phyloP scores from a whole-genome alignment of 2,113 vertebrate genomes.

The Prietella phreatophila region DNA sequence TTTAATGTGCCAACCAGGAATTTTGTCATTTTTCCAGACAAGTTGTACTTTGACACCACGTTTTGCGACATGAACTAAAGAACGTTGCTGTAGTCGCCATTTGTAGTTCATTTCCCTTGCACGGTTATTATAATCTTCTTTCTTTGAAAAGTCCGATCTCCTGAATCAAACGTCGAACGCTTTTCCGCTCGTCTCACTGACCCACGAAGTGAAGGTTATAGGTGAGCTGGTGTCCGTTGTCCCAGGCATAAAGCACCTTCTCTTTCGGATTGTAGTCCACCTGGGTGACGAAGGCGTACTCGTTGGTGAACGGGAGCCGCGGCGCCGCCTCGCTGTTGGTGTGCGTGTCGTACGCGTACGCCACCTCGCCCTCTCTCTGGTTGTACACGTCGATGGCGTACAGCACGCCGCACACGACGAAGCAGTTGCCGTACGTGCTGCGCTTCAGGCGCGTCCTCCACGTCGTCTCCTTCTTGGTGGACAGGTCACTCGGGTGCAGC shows the following conservation, averaged over 20 bases:
- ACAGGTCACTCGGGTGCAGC: conserved; percentile 88
- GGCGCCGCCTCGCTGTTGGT: conserved; percentile 85
- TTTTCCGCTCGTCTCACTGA: conserved; percentile 63
- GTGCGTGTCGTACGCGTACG: conserved; percentile 93
- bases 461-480: conserved; percentile 85
- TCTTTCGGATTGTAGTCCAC: conserved; percentile 98
- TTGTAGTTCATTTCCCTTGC: background rate
- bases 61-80: background rate
- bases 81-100: background rate
- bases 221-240: conserved; percentile 94
- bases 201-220: conserved; percentile 85
- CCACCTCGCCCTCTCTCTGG: conserved; percentile 86
- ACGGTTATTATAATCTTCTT: background rate
- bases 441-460: conserved; percentile 89
- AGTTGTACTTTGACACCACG: background rate
- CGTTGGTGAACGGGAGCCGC: conserved; percentile 86
- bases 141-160: background rate
- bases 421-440: conserved; percentile 92
- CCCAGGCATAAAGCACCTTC: conserved; percentile 92
- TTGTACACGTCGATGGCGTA: conserved; percentile 89
- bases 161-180: background rate
- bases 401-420: conserved; percentile 92
- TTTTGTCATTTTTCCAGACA: background rate
- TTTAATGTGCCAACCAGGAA: background rate
- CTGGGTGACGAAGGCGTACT: conserved; percentile 88